phyloP scores from a whole-genome alignment of 2,113 vertebrate genomes.

The Ceyx melanurus region DNA sequence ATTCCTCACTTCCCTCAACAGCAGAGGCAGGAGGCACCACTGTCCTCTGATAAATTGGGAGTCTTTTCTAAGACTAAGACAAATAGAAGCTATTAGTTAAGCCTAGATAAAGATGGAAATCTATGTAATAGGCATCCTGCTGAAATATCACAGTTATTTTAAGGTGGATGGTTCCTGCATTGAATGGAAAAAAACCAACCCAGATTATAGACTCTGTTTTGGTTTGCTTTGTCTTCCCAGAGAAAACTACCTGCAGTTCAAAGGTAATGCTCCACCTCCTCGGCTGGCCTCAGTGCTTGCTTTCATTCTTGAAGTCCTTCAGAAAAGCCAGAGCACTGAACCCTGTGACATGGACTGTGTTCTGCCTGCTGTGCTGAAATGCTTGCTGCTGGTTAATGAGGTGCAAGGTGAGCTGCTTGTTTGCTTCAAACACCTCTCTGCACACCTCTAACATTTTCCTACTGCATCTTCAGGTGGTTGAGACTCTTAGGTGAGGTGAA shows the following conservation, averaged over 20 bases:
- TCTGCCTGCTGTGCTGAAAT: conserved; percentile 85
- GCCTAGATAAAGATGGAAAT: conserved; percentile 21
- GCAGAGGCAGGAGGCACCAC: not conserved
- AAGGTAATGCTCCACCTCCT: conserved; percentile 83
- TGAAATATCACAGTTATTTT: conserved; percentile 12
- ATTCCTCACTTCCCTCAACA: not conserved
- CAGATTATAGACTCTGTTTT: not conserved
- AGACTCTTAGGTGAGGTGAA: not conserved
- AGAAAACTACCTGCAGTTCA: conserved; percentile 88
- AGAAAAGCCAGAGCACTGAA: conserved; percentile 76
- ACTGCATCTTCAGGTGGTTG: not conserved
- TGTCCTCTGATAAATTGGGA: conserved; percentile 3
- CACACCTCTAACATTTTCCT: not conserved
- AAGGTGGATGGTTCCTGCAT: not conserved
- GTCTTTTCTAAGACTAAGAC: not conserved
- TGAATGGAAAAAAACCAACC: not conserved
- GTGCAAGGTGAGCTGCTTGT: conserved; percentile 80
- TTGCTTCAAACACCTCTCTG: not conserved
- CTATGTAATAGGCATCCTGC: not conserved
- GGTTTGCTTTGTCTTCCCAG: conserved; percentile 73
- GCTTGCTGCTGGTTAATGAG: conserved; percentile 88
- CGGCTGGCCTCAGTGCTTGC: conserved; percentile 81
- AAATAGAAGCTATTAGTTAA: conserved; percentile 21
- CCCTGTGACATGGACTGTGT: conserved; percentile 74
- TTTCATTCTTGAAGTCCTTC: conserved; percentile 85